These are phyloP conservation scores for Steinernema carpocapsae DNA, from an alignment of 2,888 invertebrate species.

Conservation along the genomic window DNA sequence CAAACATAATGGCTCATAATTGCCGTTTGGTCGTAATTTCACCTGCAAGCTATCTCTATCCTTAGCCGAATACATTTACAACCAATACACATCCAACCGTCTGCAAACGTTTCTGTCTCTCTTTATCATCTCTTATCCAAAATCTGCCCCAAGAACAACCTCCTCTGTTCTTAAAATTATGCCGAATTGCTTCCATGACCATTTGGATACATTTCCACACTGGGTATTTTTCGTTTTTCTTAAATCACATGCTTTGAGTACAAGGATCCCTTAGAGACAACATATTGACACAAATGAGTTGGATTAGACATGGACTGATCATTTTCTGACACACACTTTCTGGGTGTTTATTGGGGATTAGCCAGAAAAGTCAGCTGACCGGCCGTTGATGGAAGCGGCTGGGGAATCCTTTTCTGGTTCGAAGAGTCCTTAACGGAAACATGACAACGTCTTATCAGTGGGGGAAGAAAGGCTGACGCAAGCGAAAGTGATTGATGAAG, in stretches of 20 bases:
- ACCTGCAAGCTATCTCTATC: no score
- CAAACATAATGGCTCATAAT: no score
- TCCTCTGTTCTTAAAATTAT: no score
- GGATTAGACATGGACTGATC: no score
- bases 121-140: no score
- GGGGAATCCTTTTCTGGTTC: slow-evolving; percentile 13
- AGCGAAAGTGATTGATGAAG: not conserved
- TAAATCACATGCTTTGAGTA: not conserved
- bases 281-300: not conserved
- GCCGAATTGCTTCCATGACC: no score
- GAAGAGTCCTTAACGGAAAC: not conserved
- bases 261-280: not conserved
- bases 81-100: no score
- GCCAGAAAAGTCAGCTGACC: slow-evolving; percentile 23
- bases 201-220: no score
- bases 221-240: not conserved
- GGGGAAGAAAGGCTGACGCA: not conserved
- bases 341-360: not conserved
- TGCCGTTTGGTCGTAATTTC: no score
- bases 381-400: not conserved
- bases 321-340: not conserved
- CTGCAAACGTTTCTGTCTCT: no score
- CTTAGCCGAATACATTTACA: no score
- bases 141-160: no score
- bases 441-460: not conserved